Evolutionary conservation across 2,888 invertebrate species (phyloP), one percentile per base, ranked within the genome.

Genomic region (Cenopis cana): DNA sequence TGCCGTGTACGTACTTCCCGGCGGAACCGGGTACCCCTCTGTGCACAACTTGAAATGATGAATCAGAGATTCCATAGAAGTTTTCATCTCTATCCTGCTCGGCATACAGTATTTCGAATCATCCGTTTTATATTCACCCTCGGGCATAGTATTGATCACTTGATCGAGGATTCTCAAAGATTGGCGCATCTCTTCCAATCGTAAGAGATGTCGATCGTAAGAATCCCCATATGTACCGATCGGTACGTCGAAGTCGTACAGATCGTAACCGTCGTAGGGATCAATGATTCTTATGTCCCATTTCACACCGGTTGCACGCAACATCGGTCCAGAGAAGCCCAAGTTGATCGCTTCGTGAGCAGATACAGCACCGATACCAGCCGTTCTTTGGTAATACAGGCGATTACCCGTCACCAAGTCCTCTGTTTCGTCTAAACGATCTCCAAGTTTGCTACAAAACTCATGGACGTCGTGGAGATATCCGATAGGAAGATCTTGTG

Each of bases 1-100:
- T 33, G 95, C 94, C 0, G 96, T 96, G 81, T 98, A 98, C 0
- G 97, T 97, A 2, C 94, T 87, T 0, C 98, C 98, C 18, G 98
- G 97, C 0, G 98, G 98, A 24, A 98, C 98, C 36, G 94, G 93
- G 85, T 95, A 97, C 0, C 98, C 98, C 87, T 97, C 96, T 1
- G 96, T 95, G 84, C 96, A 98, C 73, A 97, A 93, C 85, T 98
- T 98, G 87, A 98, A 98, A 84, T 98, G 98, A 86, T 98, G 98
- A 80, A 98, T 98, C 56, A 98, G 89, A 0, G 97, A 95, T 86
- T 98, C 98, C 98, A 98, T 98, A 9, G 95, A 95, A 5, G 94
- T 95, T 92, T 98, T 98, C 98, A 98, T 98, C 89, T 97, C 96
- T 2, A 88, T 89, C 75, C 98, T 93, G 49, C 89, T 94, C 1